These are phyloP conservation scores for Daboia siamensis DNA, from an alignment of 2,113 vertebrate species.

Conservation along the genomic window DNA sequence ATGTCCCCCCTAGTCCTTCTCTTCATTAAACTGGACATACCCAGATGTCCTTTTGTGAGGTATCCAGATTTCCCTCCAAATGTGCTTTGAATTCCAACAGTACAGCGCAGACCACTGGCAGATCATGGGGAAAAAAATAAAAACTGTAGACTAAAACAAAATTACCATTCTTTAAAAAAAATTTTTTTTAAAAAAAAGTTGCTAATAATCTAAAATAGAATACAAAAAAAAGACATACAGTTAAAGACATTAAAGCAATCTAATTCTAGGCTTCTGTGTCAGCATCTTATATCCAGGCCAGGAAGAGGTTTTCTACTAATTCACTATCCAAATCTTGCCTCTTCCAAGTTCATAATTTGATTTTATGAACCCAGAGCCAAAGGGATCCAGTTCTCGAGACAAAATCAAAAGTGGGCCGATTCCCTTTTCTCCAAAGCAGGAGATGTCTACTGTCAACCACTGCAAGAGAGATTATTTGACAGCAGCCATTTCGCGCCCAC, in stretches of 20 bases:
- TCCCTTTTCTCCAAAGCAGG: background rate
- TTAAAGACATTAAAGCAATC: background rate
- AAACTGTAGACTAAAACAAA: background rate
- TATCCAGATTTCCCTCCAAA: background rate
- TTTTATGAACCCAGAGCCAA: background rate
- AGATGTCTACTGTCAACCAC: background rate
- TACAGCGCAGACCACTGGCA: background rate
- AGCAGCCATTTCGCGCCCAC: background rate
- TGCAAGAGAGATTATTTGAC: background rate
- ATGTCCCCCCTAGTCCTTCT: too few relatives aligned
- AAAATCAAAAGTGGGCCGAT: background rate
- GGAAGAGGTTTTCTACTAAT: background rate
- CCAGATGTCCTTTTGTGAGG: background rate
- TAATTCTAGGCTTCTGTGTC: background rate
- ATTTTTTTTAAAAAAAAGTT: background rate
- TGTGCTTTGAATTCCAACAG: background rate
- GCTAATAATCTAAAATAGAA: background rate
- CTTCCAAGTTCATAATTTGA: background rate
- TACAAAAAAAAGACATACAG: background rate
- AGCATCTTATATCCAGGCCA: background rate
- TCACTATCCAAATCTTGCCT: background rate
- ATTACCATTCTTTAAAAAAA: background rate
- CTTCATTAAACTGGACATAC: too few relatives aligned
- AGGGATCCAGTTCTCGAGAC: background rate
- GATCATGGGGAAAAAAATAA: background rate